phyloP scores from a whole-genome alignment of 2,113 vertebrate species.

The Hippoglossus stenolepis region DNA sequence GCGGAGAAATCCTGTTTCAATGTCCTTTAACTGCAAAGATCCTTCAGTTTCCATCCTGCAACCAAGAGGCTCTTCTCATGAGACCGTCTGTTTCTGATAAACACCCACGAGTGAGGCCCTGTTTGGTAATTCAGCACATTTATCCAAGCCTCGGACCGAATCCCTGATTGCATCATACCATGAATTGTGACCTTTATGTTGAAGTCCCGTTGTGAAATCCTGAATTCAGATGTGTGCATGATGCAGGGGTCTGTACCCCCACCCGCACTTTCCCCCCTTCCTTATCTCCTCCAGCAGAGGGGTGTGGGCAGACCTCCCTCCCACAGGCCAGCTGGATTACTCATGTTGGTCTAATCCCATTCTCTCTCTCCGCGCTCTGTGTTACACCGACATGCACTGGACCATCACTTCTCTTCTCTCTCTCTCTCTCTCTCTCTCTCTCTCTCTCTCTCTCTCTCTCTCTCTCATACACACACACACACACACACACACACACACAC shows the following conservation, averaged over 20 bases:
- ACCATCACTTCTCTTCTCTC: constrained; percentile 36
- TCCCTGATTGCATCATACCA: neutral
- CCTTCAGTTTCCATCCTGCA: constrained; percentile 17
- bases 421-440: neutral
- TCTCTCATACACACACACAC: neutral
- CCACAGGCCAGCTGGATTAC: constrained; percentile 72
- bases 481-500: no score
- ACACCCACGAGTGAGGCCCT: neutral
- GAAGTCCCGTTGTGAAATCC: neutral
- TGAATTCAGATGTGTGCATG: constrained; percentile 19
- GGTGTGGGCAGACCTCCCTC: constrained; percentile 46
- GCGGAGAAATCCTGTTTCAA: neutral
- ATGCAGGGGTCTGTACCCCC: neutral
- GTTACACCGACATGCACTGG: constrained; percentile 38
- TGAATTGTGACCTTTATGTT: neutral
- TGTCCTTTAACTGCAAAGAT: neutral
- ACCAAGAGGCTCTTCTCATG: neutral
- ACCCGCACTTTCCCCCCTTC: neutral
- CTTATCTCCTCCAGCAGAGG: constrained; percentile 74
- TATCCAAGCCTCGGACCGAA: neutral
- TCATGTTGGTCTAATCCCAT: constrained; percentile 73
- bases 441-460: neutral
- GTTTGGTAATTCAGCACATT: neutral
- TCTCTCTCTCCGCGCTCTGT: constrained; percentile 51
- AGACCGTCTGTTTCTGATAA: neutral